Base-by-base conservation (phyloP, 2,888 invertebrate species). In the Cephonodes hylas region DNA sequence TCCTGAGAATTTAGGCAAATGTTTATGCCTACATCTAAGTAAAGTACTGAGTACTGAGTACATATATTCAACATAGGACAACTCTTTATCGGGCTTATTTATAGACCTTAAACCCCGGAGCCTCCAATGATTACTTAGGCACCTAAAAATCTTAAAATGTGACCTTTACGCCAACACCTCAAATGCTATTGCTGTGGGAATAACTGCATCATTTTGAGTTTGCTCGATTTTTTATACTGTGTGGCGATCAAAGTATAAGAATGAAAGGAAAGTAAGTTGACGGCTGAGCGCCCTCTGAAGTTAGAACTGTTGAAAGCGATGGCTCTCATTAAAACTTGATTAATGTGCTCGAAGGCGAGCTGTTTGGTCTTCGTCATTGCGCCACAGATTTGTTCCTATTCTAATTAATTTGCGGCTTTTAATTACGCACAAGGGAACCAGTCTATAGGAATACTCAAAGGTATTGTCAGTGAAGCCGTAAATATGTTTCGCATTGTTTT, bases 261-360 rank as follows among this genome's bases (percentile, higher is more conserved):
- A 34, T 34, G 34, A 34, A 13, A 10, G 8, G 34, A 38, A n/a
- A n/a, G 13, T 10, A n/a, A n/a, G 13, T 38, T 38, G 10, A 38
- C 4, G n/a, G 38, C 38, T 38, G 38, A 38, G 38, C 38, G 38
- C 38, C 3, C 38, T n/a, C 38, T 38, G 10, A 22, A 46, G 1
- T 46, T 25, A 20, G 25, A 42, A 42, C 23, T 25, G 5, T 46
- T 0, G 5, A 8, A 38, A 58, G 22, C 22, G 13, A 58, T 58
- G 34, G n/a, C 58, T n/a, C 58, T 58, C 58, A 25, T 48, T 58
- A 62, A 34, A 58, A 34, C 6, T 42, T 48, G 58, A 62, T 58
- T 20, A 45, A 58, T 48, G 34, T 15, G 6, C 10, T 42, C 45
- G 38, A 22, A 38, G 38, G 10, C 34, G 38, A 46, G 46, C 13